Percentiles rank a stretch among this genome's conserved stretches.
phyloP scores from a whole-genome alignment of 92 coral and sea anemone species.

The Bergia sp. region DNA sequence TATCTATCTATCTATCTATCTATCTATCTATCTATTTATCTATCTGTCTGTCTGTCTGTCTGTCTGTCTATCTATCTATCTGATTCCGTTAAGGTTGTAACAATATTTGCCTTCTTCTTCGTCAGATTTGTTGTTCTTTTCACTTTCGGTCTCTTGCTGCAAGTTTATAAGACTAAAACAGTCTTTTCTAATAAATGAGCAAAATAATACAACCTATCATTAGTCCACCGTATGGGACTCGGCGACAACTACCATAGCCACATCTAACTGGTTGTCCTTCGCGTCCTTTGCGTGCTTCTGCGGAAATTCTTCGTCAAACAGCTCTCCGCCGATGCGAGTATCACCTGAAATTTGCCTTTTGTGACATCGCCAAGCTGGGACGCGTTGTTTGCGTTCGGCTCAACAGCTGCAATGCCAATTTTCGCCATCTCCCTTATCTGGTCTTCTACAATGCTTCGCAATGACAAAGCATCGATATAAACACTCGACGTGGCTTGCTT shows the following conservation, averaged over 20 bases:
- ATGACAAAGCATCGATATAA: no score
- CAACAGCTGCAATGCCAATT: neutral
- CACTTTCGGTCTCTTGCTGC: no score
- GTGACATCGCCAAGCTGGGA: neutral
- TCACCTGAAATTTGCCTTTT: neutral
- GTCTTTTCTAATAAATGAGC: neutral
- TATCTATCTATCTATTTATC: no score
- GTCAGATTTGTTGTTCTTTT: no score
- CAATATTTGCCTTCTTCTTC: no score
- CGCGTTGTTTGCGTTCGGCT: neutral
- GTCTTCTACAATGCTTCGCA: no score
- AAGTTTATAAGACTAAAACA: no score
- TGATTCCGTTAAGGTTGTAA: no score
- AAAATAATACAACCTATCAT: constrained; percentile 1
- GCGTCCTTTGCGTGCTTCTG: neutral
- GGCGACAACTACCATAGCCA: constrained; percentile 30
- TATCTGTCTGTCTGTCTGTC: no score
- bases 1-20: no score
- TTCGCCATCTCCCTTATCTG: no score
- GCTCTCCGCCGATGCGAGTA: neutral
- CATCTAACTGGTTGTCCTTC: neutral
- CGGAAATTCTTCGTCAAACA: constrained; percentile 7
- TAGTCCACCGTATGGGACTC: constrained; percentile 41
- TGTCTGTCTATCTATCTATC: no score
- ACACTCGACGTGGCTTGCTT: neutral